phyloP scores from a whole-genome alignment of 2,113 vertebrate genomes.

The Otolemur garnettii region DNA sequence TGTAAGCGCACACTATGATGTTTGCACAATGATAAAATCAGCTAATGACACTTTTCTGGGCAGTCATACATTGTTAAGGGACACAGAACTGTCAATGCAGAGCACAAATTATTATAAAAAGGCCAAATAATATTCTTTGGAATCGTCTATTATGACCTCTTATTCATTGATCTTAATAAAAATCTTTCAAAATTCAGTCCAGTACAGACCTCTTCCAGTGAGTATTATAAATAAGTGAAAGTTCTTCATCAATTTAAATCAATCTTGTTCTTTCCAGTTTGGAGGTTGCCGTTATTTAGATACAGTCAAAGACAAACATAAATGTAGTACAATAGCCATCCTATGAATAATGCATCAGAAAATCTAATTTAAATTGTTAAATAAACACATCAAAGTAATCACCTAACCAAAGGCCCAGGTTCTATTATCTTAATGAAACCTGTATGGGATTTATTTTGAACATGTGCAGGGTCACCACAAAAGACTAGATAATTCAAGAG shows the following conservation, averaged over 20 bases:
- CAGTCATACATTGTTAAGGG: background rate
- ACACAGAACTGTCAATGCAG: background rate
- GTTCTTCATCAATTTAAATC: background rate
- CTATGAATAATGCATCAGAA: background rate
- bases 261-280: background rate
- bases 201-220: background rate
- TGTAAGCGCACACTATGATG: background rate
- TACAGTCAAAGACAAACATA: background rate
- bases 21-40: background rate
- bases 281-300: slow-evolving; percentile 17
- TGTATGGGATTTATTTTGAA: slow-evolving; percentile 56
- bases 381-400: slow-evolving; percentile 28
- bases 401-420: background rate
- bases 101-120: background rate
- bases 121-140: background rate
- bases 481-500: slow-evolving; percentile 43
- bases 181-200: background rate
- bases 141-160: background rate
- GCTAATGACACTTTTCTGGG: background rate
- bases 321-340: background rate
- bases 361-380: slow-evolving; percentile 25
- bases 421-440: slow-evolving; percentile 43
- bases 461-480: background rate
- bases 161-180: background rate
- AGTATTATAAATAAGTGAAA: background rate